phyloP scores from a whole-genome alignment of 1,140 invertebrate genomes.

The Nebria ingens region DNA sequence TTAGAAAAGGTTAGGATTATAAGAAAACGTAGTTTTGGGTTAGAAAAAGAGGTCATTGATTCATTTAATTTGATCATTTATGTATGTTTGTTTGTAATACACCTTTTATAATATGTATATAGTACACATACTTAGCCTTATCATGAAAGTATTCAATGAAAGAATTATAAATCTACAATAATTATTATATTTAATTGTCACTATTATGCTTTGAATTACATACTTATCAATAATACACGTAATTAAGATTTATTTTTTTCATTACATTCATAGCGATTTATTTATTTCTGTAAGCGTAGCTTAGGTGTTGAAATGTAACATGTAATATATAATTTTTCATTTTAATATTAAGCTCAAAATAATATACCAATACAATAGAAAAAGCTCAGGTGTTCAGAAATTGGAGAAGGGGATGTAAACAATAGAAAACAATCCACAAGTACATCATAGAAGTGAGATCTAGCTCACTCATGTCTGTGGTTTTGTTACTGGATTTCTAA shows the following conservation, averaged over 20 bases:
- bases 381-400: background rate
- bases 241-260: conserved; percentile 3
- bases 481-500: background rate
- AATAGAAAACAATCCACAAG: background rate
- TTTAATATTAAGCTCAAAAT: conserved; percentile 1
- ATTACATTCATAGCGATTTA: conserved; percentile 6
- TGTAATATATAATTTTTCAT: background rate
- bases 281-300: conserved; percentile 4
- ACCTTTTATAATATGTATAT: conserved; percentile 9
- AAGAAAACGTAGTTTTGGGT: too few relatives aligned
- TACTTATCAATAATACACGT: conserved; percentile 9
- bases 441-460: background rate
- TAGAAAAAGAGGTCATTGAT: too few relatives aligned
- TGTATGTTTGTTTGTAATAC: conserved; percentile 9
- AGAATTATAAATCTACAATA: conserved; percentile 10
- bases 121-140: conserved; percentile 6
- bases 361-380: background rate
- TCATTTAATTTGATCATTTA: background rate
- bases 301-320: conserved; percentile 5
- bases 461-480: background rate
- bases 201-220: conserved; percentile 9
- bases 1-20: background rate
- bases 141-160: conserved; percentile 7
- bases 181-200: conserved; percentile 6
- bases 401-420: background rate